These are phyloP conservation scores for Cacatua alba DNA, from an alignment of 2,113 vertebrate genomes.

Conservation along the genomic window DNA sequence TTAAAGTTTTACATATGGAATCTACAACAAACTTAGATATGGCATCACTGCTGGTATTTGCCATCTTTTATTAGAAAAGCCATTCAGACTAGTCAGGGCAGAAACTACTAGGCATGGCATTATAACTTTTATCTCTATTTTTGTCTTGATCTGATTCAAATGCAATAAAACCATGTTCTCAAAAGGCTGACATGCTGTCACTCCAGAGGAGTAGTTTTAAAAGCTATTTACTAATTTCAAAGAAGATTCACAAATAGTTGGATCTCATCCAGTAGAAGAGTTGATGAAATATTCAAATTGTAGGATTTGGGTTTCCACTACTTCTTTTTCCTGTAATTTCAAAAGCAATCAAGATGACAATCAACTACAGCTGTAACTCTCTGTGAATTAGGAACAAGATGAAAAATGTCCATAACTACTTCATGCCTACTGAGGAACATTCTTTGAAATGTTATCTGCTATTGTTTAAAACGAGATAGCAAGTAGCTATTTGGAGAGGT, in stretches of 20 bases:
- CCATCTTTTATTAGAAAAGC: neutral
- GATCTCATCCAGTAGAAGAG: neutral
- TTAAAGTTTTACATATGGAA: neutral
- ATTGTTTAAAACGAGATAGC: neutral
- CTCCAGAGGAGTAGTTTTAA: neutral
- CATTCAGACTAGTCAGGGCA: neutral
- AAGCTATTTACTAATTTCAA: neutral
- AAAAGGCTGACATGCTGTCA: neutral
- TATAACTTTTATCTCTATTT: neutral
- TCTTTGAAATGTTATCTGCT: neutral
- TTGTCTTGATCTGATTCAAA: neutral
- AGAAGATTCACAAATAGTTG: neutral
- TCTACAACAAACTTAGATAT: neutral
- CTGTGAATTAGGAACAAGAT: neutral
- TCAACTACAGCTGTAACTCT: neutral
- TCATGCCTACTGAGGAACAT: neutral
- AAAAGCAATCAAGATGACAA: neutral
- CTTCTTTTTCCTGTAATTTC: neutral
- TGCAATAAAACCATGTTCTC: neutral
- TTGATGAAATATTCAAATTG: neutral
- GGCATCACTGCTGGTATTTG: neutral
- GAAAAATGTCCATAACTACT: neutral
- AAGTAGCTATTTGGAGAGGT: neutral
- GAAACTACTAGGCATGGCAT: neutral
- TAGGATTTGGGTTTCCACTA: neutral